These are phyloP conservation scores for Saiga tatarica DNA, from an alignment of 2,113 vertebrate species.

Conservation along the genomic window DNA sequence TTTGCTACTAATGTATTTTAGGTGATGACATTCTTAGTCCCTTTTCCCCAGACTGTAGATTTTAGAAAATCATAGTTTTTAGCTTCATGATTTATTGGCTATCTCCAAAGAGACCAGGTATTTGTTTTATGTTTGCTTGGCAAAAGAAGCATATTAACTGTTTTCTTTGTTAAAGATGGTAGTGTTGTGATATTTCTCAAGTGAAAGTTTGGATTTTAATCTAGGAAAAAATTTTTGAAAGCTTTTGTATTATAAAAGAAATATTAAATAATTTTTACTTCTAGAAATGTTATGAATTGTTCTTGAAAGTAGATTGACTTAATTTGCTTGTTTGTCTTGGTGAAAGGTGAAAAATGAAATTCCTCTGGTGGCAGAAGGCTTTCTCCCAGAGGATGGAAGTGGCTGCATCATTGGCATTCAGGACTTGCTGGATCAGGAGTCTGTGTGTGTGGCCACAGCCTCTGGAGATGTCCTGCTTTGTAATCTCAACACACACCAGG, in stretches of 20 bases:
- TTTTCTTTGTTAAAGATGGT: not conserved
- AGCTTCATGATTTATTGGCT: not conserved
- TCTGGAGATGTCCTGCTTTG: slow-evolving; percentile 92
- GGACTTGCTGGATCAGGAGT: slow-evolving; percentile 91
- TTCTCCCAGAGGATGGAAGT: slow-evolving; percentile 89
- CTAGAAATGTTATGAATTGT: not conserved
- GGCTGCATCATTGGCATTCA: slow-evolving; percentile 89
- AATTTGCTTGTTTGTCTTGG: slow-evolving; percentile 40
- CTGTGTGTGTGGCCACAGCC: slow-evolving; percentile 91
- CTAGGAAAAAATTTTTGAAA: not conserved
- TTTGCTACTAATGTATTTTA: slow-evolving; percentile 13
- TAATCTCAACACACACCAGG: slow-evolving; percentile 87
- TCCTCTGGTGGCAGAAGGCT: slow-evolving; percentile 84
- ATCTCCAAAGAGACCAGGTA: not conserved
- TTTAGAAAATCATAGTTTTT: not conserved
- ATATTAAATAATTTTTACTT: not conserved
- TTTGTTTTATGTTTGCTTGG: not conserved
- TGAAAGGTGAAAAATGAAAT: slow-evolving; percentile 87
- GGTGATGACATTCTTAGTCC: not conserved
- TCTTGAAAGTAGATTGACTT: not conserved
- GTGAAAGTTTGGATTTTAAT: slow-evolving; percentile 45
- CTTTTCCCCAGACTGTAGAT: not conserved
- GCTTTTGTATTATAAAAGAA: not conserved
- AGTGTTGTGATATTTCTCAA: not conserved
- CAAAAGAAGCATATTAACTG: not conserved